phyloP scores from a whole-genome alignment of 2,888 invertebrate species.

The Cheilosia impressa region DNA sequence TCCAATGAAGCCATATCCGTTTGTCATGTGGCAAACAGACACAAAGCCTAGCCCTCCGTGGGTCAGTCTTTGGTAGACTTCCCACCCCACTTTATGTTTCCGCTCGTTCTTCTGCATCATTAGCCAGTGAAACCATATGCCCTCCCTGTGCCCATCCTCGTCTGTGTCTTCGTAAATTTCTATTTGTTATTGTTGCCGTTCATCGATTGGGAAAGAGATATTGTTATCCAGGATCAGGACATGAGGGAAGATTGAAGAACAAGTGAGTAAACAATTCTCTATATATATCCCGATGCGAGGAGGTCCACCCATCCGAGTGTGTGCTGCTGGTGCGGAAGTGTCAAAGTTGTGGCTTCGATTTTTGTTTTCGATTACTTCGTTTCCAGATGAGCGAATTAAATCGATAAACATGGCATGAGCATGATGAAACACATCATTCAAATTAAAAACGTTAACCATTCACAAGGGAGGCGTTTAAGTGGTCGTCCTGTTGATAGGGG shows the following conservation, averaged over 20 bases:
- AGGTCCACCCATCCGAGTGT: neutral
- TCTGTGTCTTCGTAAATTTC: neutral
- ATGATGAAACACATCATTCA: constrained; percentile 24
- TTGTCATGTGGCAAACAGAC: too few relatives aligned
- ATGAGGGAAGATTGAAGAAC: neutral
- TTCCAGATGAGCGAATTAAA: constrained; percentile 41
- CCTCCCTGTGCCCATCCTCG: neutral
- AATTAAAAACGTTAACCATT: constrained; percentile 24
- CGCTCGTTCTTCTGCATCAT: constrained; percentile 41
- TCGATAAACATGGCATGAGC: constrained; percentile 13
- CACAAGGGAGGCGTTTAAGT: neutral
- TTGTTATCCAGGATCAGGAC: neutral
- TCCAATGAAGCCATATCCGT: too few relatives aligned
- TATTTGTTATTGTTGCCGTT: neutral
- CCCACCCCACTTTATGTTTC: neutral
- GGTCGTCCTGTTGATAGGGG: constrained; percentile 6
- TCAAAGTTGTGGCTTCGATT: neutral
- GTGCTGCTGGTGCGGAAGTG: too few relatives aligned
- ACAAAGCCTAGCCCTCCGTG: neutral
- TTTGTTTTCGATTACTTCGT: constrained; percentile 36
- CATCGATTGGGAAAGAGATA: neutral
- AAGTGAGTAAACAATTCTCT: neutral
- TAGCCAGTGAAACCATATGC: constrained; percentile 44
- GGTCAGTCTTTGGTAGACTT: neutral
- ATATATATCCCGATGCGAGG: neutral